A percentile compares a stretch with the other conserved stretches of the same genome.
These are phyloP conservation scores for Heliocidaris erythrogramma DNA, from an alignment of 35 echinoderm and acorn worm genomes.

Conservation along the genomic window DNA sequence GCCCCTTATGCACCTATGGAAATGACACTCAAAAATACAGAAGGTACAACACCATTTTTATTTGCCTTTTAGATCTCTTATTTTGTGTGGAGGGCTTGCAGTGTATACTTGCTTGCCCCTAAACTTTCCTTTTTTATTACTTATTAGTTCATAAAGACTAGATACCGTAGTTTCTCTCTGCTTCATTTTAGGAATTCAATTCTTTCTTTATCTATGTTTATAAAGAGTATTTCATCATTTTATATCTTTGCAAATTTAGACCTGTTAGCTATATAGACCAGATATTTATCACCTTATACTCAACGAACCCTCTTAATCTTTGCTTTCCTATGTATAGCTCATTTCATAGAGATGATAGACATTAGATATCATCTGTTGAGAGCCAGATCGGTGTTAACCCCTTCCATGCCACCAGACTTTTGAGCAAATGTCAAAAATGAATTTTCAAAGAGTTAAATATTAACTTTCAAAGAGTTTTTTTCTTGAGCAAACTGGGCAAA, in stretches of 20 bases:
- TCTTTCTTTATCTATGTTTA: too few species aligned
- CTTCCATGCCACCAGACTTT: too few species aligned
- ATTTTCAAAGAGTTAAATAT: too few species aligned
- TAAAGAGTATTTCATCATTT: too few species aligned
- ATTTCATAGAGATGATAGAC: not conserved
- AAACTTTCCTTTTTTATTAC: not conserved
- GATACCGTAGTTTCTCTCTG: not conserved
- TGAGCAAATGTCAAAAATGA: too few species aligned
- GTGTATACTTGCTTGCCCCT: not conserved
- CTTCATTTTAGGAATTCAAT: too few species aligned
- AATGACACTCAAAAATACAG: not conserved
- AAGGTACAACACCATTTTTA: not conserved
- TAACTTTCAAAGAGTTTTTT: too few species aligned
- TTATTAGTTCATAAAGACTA: not conserved
- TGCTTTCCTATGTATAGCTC: not conserved
- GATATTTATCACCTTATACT: not conserved
- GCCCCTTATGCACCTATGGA: conserved; percentile 53
- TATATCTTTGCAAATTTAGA: too few species aligned
- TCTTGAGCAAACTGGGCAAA: too few species aligned
- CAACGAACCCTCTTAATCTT: not conserved
- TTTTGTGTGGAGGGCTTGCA: not conserved
- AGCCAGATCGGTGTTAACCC: not conserved
- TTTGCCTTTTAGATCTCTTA: not conserved
- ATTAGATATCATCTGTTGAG: not conserved
- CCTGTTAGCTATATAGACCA: too few species aligned